Percentiles rank a stretch among this genome's conserved stretches.
Conservation (phyloP, 2,113 vertebrate species). For the Okapia johnstoni region DNA sequence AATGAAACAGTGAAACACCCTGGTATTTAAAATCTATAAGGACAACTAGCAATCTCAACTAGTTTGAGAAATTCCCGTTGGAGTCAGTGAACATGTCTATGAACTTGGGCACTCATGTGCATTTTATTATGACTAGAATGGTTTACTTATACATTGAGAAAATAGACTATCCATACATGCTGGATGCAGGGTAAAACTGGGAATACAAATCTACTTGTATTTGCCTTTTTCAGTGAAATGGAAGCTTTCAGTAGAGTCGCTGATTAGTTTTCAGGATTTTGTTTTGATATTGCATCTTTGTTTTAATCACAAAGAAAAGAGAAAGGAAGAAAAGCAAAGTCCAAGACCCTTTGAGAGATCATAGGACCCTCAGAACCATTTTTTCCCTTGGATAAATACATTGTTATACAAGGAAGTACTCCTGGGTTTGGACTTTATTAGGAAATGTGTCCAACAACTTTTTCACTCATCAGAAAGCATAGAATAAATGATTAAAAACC, state of each 20-base stretch:
- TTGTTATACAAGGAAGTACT: background rate
- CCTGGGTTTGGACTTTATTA: background rate
- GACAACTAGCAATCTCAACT: background rate
- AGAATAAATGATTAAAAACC: background rate
- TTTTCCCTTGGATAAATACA: background rate
- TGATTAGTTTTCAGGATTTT: background rate
- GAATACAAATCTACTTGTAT: background rate
- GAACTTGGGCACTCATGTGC: background rate
- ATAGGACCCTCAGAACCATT: background rate
- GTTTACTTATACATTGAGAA: background rate
- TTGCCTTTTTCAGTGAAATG: background rate
- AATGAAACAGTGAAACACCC: background rate
- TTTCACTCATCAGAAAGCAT: background rate
- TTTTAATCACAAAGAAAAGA: background rate
- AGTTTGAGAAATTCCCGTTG: background rate
- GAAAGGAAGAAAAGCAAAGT: background rate
- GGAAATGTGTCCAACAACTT: background rate
- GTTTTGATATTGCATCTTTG: background rate
- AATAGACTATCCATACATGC: background rate
- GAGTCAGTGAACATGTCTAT: background rate
- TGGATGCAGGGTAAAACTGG: background rate
- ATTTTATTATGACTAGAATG: background rate
- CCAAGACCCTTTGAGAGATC: background rate
- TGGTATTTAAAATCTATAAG: slow-evolving; percentile 6
- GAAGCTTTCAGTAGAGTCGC: background rate